These are phyloP conservation scores for Muscicapa striata DNA, from an alignment of 2,797 vertebrate genomes.

Conservation along the genomic window DNA sequence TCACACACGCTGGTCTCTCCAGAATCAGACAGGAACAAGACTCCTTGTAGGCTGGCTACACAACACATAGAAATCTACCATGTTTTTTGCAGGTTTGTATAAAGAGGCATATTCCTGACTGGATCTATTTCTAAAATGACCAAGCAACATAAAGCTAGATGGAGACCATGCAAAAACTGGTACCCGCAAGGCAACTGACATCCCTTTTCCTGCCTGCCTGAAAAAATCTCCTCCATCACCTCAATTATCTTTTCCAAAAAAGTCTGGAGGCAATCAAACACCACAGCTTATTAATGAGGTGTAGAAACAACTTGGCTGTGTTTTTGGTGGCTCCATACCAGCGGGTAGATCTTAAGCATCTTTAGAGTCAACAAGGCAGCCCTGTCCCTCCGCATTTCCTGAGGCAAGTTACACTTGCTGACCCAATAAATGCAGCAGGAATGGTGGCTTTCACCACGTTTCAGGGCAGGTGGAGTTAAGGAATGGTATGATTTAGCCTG, in stretches of 20 bases:
- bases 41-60: not conserved
- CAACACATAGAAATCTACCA: not conserved
- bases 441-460: not conserved
- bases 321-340: not conserved
- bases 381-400: not conserved
- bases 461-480: not conserved
- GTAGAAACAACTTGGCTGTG: not conserved
- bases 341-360: not conserved
- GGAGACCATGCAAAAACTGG: not conserved
- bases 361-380: not conserved
- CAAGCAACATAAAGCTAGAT: not conserved
- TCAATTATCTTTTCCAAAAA: not conserved
- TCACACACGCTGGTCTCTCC: not conserved
- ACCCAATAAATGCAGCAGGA: not conserved
- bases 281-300: not conserved
- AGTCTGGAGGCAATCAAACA: not conserved
- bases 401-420: not conserved
- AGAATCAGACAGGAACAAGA: not conserved
- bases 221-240: not conserved
- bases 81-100: not conserved
- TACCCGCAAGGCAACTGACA: not conserved
- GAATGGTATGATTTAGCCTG: not conserved
- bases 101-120: not conserved
- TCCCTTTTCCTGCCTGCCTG: not conserved
- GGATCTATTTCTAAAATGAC: not conserved